Evolutionary conservation across 64 coral and sea anemone species (phyloP).

Genomic region (Montipora capricornis): DNA sequence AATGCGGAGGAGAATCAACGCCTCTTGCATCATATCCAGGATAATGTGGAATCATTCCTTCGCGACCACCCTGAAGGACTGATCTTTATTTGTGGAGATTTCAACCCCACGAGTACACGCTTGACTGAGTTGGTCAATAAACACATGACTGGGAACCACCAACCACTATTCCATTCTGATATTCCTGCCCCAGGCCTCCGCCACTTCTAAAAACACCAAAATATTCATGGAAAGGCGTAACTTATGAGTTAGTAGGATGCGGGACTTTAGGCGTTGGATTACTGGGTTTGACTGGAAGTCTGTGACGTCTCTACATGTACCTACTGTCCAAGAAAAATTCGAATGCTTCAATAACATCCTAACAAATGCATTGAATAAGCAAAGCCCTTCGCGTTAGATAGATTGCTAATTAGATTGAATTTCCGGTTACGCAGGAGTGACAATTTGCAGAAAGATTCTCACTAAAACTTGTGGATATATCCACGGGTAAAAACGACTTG

Average conservation of each 20-base stretch:
- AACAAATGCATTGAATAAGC: too few relatives aligned
- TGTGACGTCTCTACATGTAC: too few relatives aligned
- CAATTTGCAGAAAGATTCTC: too few relatives aligned
- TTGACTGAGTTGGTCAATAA: neutral
- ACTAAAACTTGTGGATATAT: too few relatives aligned
- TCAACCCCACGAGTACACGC: neutral
- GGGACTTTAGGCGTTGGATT: too few relatives aligned
- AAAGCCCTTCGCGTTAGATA: too few relatives aligned
- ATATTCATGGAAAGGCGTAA: neutral
- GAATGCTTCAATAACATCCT: too few relatives aligned
- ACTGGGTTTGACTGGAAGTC: too few relatives aligned
- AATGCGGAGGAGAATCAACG: neutral
- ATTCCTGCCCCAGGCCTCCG: neutral
- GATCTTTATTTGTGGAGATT: conserved; percentile 6
- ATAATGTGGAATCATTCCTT: conserved; percentile 4
- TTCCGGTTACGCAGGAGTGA: too few relatives aligned
- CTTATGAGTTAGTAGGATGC: neutral
- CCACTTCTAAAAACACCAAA: neutral
- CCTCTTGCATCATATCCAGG: conserved; percentile 4
- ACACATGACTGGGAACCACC: neutral
- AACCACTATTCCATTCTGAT: neutral
- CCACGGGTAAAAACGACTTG: too few relatives aligned
- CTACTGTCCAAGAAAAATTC: too few relatives aligned
- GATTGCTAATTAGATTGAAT: too few relatives aligned
- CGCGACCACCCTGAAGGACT: neutral